Evolutionary conservation across 2,888 invertebrate species (phyloP).

Genomic region (Yponomeuta cagnagella): DNA sequence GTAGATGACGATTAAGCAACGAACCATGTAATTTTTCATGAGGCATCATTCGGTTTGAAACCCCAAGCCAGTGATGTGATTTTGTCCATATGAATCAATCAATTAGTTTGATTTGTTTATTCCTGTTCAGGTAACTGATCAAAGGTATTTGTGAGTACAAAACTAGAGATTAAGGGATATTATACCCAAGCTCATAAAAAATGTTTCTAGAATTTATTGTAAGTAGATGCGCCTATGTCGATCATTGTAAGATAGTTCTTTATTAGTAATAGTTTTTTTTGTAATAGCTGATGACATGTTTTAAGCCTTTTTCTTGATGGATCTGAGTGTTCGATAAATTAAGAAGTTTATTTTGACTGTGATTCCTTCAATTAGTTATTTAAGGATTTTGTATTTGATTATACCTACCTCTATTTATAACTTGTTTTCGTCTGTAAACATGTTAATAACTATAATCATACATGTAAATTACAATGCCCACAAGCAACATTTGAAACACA

Average conservation of each 20-base stretch:
- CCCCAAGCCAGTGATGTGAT: no score
- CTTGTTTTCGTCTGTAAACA: background rate
- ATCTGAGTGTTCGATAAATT: background rate
- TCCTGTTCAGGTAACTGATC: no score
- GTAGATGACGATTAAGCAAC: conserved; percentile 47
- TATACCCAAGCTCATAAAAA: background rate
- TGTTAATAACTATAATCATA: background rate
- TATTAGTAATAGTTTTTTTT: background rate
- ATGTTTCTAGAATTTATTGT: background rate
- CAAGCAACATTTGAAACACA: no score
- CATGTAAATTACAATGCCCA: no score
- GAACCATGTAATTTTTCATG: no score
- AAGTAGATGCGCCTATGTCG: background rate
- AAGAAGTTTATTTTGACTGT: conserved; percentile 7
- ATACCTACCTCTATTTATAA: no score
- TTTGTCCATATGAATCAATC: no score
- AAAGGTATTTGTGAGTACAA: no score
- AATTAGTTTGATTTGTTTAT: no score
- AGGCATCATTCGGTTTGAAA: no score
- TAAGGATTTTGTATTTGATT: background rate
- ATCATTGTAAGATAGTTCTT: background rate
- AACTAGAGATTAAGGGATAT: no score
- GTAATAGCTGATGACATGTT: background rate
- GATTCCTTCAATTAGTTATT: background rate
- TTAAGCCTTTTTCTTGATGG: background rate